These are phyloP conservation scores for Asarcornis scutulata DNA, from an alignment of 2,113 vertebrate species.

Conservation along the genomic window DNA sequence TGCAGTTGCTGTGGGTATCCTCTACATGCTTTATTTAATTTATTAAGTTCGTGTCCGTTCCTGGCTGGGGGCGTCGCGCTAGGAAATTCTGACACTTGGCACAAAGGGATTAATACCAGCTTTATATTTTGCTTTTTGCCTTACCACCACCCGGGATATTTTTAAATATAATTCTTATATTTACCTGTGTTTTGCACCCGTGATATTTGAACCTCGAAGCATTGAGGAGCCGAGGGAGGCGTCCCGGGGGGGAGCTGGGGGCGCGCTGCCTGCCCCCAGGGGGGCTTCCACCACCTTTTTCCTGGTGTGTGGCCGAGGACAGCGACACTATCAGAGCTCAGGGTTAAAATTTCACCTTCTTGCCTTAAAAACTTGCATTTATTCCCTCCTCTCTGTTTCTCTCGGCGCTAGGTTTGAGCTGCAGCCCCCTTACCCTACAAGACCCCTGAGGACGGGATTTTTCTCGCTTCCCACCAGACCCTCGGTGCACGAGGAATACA, in stretches of 20 bases:
- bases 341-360: not conserved
- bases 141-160: not conserved
- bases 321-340: not conserved
- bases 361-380: not conserved
- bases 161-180: not conserved
- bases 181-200: not conserved
- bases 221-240: not conserved
- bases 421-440: not conserved
- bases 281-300: not conserved
- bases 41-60: not conserved
- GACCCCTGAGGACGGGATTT: not conserved
- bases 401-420: rapidly evolving
- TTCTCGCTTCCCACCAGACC: not conserved
- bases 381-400: not conserved
- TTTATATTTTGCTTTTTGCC: not conserved
- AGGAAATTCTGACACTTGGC: not conserved
- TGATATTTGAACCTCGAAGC: not conserved
- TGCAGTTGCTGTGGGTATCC: not conserved
- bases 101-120: not conserved
- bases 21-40: not conserved
- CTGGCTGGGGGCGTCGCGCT: not conserved
- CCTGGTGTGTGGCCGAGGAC: not conserved
- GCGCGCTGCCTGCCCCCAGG: not conserved
- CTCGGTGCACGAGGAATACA: not conserved
- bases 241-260: not conserved